Evolutionary conservation across 1,140 invertebrate species (phyloP), one percentile per base, ranked within the genome.

Genomic region (Littorina saxatilis): DNA sequence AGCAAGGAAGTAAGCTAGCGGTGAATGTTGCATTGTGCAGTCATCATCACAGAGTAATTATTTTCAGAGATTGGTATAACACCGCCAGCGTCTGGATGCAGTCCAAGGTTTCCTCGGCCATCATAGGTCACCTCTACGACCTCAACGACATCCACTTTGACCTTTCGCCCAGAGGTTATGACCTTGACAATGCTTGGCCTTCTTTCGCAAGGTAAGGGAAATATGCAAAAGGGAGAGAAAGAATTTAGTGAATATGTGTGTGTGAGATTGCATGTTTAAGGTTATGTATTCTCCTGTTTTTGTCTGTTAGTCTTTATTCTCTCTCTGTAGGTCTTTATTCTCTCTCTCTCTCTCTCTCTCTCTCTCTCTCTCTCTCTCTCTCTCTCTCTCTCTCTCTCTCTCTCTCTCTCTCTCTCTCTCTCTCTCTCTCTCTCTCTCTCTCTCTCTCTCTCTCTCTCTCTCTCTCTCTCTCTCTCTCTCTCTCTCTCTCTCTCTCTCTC

Each of bases 61-160:
- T 61, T 58, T 82, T 75, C 84, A 92, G 90, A 82, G 87, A 88
- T 15, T 93, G 90, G 90, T 93, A 87, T 82, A 75, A 84, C 23
- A 83, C 85, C 2, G 85, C 88, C 58, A 91, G 91, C 73, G 66
- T 92, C 20, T 92, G 91, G 89, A 55, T 89, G 43, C 85, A 90
- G 40, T 83, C 88, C 40, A 86, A 87, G 20, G 84, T 89, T 20
- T 88, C 84, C 77, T 83, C 80, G 32, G 63, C 35, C n/a, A 70
- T 93, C 7, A 88, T 93, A 32, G 88, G 85, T 82, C 84, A 84
- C 29, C 83, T 93, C 5, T 94, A 94, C 88, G 92, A 93, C 83
- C 89, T 94, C 29, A 93, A 91, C 83, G 92, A 93, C 55, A 55
- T 93, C n/a, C 86, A 92, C 76, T 93, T 93, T 90, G 93, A 93